Conservation (phyloP, 2,888 invertebrate species). For the Cecidostiba fungosa region DNA sequence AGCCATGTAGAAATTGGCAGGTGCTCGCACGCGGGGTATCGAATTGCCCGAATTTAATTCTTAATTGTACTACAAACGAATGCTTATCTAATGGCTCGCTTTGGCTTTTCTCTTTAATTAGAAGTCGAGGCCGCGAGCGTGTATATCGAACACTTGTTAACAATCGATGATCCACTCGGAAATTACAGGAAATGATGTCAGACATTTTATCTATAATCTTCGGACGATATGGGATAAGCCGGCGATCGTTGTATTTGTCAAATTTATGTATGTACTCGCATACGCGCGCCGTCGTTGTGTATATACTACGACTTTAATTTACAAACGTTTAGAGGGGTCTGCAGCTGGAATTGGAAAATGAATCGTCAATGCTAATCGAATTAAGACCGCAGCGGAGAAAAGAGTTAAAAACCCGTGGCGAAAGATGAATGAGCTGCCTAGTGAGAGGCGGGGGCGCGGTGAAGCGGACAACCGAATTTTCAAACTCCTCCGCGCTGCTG, state of each 20-base stretch:
- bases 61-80: neutral
- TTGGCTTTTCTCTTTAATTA: conserved; percentile 48
- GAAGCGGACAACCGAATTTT: conserved; percentile 35
- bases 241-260: conserved; percentile 6
- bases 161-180: conserved; percentile 10
- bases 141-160: conserved; percentile 46
- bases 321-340: neutral
- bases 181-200: conserved; percentile 37
- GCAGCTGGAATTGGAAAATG: neutral
- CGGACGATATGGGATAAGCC: neutral
- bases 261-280: neutral
- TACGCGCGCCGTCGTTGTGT: too few species aligned
- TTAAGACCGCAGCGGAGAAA: conserved; percentile 11
- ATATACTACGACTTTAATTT: neutral
- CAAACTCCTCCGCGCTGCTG: conserved; percentile 19
- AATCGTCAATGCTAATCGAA: conserved; percentile 28
- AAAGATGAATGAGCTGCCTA: conserved; percentile 31
- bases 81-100: conserved; percentile 33
- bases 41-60: conserved; percentile 38
- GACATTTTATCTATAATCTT: conserved; percentile 8
- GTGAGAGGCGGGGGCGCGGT: conserved; percentile 48
- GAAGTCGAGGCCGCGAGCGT: neutral
- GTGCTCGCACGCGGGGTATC: conserved; percentile 35
- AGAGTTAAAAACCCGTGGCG: conserved; percentile 63
- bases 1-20: conserved; percentile 38